Percentiles rank a stretch among this genome's conserved stretches.
Evolutionary conservation across 2,113 vertebrate species (phyloP).

Genomic region (Burhinus bistriatus): DNA sequence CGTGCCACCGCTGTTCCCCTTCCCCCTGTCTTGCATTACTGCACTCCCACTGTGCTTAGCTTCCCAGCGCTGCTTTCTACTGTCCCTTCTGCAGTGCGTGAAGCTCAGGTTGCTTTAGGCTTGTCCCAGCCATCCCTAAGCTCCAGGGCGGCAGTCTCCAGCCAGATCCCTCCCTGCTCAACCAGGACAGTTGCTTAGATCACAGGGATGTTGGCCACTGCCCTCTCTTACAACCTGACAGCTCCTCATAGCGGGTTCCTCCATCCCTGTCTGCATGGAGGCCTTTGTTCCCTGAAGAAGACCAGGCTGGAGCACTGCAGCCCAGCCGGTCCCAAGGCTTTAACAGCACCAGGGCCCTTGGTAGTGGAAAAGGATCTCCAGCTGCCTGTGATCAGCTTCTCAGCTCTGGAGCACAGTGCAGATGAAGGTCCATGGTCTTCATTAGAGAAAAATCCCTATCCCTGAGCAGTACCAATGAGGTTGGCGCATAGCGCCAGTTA

Average conservation of each 20-base stretch:
- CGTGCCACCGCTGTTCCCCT: not conserved
- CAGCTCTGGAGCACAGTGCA: fast-evolving
- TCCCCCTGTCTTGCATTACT: not conserved
- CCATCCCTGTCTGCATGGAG: not conserved
- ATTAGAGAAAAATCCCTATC: not conserved
- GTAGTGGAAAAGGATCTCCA: not conserved
- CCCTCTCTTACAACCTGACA: not conserved
- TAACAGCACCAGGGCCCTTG: not conserved
- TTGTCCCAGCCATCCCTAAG: not conserved
- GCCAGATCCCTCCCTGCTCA: not conserved
- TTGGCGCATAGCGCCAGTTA: not conserved
- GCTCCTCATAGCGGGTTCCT: not conserved
- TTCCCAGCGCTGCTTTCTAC: not conserved
- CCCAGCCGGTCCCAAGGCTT: not conserved
- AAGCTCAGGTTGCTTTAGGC: not conserved
- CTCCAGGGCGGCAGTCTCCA: not conserved
- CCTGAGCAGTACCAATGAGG: not conserved
- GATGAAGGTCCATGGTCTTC: not conserved
- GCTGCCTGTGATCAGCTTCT: not conserved
- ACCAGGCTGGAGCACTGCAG: not conserved
- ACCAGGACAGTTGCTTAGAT: not conserved
- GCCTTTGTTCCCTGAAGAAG: not conserved
- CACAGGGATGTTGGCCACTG: not conserved
- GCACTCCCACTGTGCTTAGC: not conserved
- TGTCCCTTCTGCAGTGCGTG: not conserved